These are phyloP conservation scores for Agrilus cyanescens DNA, from an alignment of 2,888 invertebrate species.

Conservation along the genomic window DNA sequence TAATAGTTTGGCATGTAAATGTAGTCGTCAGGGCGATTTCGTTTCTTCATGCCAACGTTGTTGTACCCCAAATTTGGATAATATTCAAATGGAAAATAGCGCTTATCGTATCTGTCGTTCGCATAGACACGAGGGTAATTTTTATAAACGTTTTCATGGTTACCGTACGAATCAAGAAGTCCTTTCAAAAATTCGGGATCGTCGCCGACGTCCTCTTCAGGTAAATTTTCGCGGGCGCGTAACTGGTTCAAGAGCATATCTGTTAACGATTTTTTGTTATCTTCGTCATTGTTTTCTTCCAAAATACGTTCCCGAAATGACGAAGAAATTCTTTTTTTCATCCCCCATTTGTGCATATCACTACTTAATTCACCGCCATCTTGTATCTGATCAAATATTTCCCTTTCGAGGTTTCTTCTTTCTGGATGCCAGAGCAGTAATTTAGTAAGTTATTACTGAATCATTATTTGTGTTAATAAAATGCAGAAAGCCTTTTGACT, in stretches of 20 bases:
- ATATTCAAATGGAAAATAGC: constrained; percentile 17
- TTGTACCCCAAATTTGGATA: constrained; percentile 28
- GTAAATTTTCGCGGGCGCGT: constrained; percentile 31
- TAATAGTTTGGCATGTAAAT: constrained; percentile 16
- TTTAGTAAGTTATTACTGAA: neutral
- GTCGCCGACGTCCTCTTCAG: constrained; percentile 26
- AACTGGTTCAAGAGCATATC: constrained; percentile 25
- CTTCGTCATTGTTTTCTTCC: constrained; percentile 40
- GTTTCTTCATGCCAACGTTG: constrained; percentile 27
- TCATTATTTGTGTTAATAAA: no score
- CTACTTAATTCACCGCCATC: constrained; percentile 17
- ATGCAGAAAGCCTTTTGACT: no score
- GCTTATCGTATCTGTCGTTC: constrained; percentile 14
- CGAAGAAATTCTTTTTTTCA: constrained; percentile 36
- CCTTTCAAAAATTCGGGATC: constrained; percentile 44
- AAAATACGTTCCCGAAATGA: constrained; percentile 42
- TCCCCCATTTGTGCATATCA: constrained; percentile 19
- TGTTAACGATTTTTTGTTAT: constrained; percentile 26
- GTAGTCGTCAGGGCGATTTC: constrained; percentile 16
- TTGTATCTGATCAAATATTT: constrained; percentile 22
- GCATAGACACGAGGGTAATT: constrained; percentile 20
- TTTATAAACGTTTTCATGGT: constrained; percentile 38
- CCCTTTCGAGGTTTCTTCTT: constrained; percentile 10
- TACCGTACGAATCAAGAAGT: constrained; percentile 37
- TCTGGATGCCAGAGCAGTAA: constrained; percentile 4